Percentiles rank a stretch among this genome's conserved stretches.
Evolutionary conservation across 2,888 invertebrate genomes (phyloP).

Genomic region (Meta bourneti): DNA sequence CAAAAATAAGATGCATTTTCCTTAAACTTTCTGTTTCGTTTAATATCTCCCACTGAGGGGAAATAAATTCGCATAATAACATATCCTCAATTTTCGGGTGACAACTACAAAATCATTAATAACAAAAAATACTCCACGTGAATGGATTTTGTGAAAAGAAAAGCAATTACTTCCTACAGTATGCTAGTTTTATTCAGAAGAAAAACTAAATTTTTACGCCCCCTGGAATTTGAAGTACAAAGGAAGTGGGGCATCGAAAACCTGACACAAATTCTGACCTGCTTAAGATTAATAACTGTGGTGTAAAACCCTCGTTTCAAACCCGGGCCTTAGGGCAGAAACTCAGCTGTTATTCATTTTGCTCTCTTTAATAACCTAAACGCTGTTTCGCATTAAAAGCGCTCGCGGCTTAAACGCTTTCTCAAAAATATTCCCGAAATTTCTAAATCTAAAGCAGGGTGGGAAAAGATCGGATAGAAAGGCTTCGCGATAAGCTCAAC

Average conservation of each 20-base stretch:
- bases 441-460: conserved; percentile 43
- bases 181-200: conserved; percentile 35
- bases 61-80: background rate
- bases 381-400: conserved; percentile 52
- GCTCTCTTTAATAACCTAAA: conserved; percentile 61
- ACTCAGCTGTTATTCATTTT: conserved; percentile 46
- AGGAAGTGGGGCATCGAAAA: conserved; percentile 13
- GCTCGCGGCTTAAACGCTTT: conserved; percentile 60
- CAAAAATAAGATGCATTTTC: background rate
- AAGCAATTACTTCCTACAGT: conserved; percentile 44
- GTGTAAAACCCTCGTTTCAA: background rate
- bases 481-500: background rate
- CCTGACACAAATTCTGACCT: conserved; percentile 53
- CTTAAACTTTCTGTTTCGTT: background rate
- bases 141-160: conserved; percentile 21
- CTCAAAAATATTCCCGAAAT: conserved; percentile 34
- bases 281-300: conserved; percentile 53
- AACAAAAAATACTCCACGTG: conserved; percentile 14
- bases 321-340: background rate
- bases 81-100: background rate
- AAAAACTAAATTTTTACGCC: conserved; percentile 31
- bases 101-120: conserved; percentile 16
- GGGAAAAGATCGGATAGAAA: conserved; percentile 32
- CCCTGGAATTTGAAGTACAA: conserved; percentile 20
- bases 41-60: background rate